Evolutionary conservation across 2,888 invertebrate species (phyloP).

Genomic region (Caenorhabditis drosophilae): DNA sequence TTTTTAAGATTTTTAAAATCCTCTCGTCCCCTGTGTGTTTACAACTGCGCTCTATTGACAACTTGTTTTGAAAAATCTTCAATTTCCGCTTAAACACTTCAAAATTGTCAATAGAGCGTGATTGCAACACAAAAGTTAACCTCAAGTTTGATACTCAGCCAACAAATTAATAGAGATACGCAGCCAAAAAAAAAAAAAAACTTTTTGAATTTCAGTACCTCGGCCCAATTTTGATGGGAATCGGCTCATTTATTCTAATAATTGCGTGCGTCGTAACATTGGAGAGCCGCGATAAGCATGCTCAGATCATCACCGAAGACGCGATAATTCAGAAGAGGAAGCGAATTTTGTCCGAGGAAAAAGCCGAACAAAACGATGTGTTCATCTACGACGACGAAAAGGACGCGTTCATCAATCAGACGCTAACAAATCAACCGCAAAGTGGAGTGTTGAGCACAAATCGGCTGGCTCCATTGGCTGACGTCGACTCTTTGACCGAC

Average conservation of each 20-base stretch:
- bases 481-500: conserved; percentile 30
- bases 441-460: conserved; percentile 23
- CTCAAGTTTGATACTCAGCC: too few relatives aligned
- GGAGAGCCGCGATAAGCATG: conserved; percentile 89
- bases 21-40: too few relatives aligned
- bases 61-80: too few relatives aligned
- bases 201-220: conserved; percentile 75
- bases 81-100: too few relatives aligned
- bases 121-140: too few relatives aligned
- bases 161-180: too few relatives aligned
- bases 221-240: conserved; percentile 96
- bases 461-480: conserved; percentile 34
- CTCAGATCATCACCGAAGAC: conserved; percentile 69
- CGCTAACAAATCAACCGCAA: not conserved
- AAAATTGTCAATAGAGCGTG: too few relatives aligned
- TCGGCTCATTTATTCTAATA: conserved; percentile 94
- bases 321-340: conserved; percentile 24
- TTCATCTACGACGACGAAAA: conserved; percentile 29
- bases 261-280: conserved; percentile 98
- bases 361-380: conserved; percentile 28
- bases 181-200: too few relatives aligned
- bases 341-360: conserved; percentile 18
- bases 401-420: conserved; percentile 6
- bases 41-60: too few relatives aligned
- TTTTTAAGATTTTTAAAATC: too few relatives aligned